phyloP scores from a whole-genome alignment of 2,888 invertebrate genomes.

The Drosophila parthenogenetica region DNA sequence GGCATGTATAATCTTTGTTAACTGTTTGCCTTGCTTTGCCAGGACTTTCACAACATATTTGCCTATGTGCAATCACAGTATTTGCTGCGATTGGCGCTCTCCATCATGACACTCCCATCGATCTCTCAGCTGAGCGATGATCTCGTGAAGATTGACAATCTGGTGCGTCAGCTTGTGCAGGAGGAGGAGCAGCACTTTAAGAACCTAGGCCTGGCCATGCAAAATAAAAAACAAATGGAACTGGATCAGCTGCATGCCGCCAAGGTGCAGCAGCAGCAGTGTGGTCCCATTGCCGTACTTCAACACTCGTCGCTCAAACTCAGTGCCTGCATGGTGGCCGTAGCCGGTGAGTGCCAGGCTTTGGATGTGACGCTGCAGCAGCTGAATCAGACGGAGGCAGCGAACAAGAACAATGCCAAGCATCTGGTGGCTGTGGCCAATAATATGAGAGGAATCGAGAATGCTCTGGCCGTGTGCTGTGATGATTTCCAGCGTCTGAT shows the following conservation, averaged over 20 bases:
- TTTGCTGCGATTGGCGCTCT: constrained; percentile 83
- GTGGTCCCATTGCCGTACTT: constrained; percentile 80
- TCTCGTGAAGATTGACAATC: constrained; percentile 77
- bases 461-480: constrained; percentile 81
- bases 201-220: constrained; percentile 78
- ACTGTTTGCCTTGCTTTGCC: no score
- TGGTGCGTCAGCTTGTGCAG: constrained; percentile 79
- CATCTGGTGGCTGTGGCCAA: constrained; percentile 82
- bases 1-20: background rate
- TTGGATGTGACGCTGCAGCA: constrained; percentile 82
- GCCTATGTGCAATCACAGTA: constrained; percentile 85
- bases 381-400: constrained; percentile 79
- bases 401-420: constrained; percentile 76
- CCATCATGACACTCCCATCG: constrained; percentile 80
- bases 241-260: constrained; percentile 74
- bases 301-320: constrained; percentile 84
- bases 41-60: constrained; percentile 85
- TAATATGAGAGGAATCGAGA: constrained; percentile 83
- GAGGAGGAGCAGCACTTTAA: constrained; percentile 84
- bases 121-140: constrained; percentile 77
- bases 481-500: constrained; percentile 84
- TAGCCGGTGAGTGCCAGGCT: constrained; percentile 84
- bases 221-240: constrained; percentile 79
- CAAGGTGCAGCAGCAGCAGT: constrained; percentile 73
- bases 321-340: constrained; percentile 84